Percentiles rank a stretch among this genome's conserved stretches.
Conservation (phyloP, 2,113 vertebrate species). For the Nothoprocta perdicaria region DNA sequence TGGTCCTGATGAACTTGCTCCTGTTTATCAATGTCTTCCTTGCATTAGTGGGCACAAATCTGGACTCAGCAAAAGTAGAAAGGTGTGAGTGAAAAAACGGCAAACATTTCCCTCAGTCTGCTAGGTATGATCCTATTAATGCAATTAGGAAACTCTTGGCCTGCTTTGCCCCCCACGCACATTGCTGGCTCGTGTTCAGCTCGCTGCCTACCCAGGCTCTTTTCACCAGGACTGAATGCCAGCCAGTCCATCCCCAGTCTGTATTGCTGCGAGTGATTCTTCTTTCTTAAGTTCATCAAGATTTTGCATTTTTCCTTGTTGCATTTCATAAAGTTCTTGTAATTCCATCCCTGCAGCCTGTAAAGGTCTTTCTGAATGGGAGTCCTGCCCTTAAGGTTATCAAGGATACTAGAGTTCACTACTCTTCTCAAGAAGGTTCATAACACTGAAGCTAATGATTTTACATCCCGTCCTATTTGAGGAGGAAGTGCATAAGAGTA, state of each 20-base stretch:
- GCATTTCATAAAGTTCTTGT: background rate
- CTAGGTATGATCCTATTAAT: background rate
- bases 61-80: background rate
- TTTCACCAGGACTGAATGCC: background rate
- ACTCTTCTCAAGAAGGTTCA: background rate
- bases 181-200: background rate
- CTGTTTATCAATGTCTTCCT: background rate
- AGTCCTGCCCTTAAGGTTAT: fast-evolving
- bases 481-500: background rate
- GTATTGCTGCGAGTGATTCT: background rate
- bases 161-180: background rate
- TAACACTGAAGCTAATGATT: background rate
- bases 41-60: background rate
- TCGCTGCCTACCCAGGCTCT: background rate
- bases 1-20: background rate
- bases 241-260: background rate
- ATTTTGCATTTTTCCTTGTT: background rate
- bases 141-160: background rate
- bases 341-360: background rate
- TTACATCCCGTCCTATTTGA: background rate
- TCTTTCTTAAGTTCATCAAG: background rate
- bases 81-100: background rate
- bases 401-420: background rate
- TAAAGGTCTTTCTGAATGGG: background rate
- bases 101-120: background rate